phyloP scores from a whole-genome alignment of 1,140 invertebrate species.

The Orius laevigatus region DNA sequence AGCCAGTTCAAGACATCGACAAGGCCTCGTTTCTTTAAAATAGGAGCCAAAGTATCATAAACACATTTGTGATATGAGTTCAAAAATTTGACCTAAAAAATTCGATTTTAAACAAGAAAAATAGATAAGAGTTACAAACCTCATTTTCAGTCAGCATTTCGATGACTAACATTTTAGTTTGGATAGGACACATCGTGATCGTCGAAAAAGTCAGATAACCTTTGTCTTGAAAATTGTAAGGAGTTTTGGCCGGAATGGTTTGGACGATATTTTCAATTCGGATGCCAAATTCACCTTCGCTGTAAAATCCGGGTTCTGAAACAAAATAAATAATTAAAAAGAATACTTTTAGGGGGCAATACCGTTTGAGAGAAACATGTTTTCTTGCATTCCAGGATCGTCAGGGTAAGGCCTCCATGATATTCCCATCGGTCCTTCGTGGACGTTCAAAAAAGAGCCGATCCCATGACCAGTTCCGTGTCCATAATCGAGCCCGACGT shows the following conservation, averaged over 20 bases:
- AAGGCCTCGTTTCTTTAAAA: background rate
- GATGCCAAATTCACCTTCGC: conserved; percentile 35
- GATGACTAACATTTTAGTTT: conserved; percentile 67
- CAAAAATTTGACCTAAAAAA: background rate
- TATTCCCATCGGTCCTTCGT: conserved; percentile 81
- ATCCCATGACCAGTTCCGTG: conserved; percentile 98
- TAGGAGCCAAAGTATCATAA: conserved; percentile 3
- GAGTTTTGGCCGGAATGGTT: conserved; percentile 37
- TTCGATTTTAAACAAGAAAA: too few relatives aligned
- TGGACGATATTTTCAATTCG: conserved; percentile 15
- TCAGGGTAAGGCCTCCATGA: conserved; percentile 51
- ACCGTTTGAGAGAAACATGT: conserved; percentile 80
- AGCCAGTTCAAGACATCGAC: conserved; percentile 1
- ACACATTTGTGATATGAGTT: conserved; percentile 4
- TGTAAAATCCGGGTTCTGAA: conserved; percentile 60
- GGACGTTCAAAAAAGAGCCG: conserved; percentile 79
- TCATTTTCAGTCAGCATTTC: conserved; percentile 62
- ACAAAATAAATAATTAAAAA: too few relatives aligned
- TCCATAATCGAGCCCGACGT: conserved; percentile 83
- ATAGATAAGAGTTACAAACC: conserved; percentile 30
- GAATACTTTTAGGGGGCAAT: too few relatives aligned
- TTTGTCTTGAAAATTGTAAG: conserved; percentile 50
- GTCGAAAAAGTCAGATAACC: conserved; percentile 81
- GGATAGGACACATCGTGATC: conserved; percentile 86
- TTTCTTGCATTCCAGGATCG: conserved; percentile 66